A percentile compares a stretch with the other conserved stretches of the same genome.
phyloP scores from a whole-genome alignment of 2,888 invertebrate species.

The Agrochola lychnidis region DNA sequence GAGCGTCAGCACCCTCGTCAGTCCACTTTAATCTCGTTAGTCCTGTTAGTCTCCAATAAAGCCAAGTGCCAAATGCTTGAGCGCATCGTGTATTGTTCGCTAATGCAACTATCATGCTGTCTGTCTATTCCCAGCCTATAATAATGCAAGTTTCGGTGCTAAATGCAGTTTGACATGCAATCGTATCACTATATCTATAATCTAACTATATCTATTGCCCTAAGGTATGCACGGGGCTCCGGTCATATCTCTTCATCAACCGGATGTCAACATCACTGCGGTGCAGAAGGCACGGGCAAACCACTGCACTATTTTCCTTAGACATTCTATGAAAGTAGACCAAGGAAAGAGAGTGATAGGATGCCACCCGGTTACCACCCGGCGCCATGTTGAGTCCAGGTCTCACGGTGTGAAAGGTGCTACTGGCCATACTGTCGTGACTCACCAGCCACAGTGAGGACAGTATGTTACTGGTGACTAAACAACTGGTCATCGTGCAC shows the following conservation, averaged over 20 bases:
- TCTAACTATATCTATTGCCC: background rate
- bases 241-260: background rate
- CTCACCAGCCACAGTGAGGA: background rate
- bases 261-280: background rate
- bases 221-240: background rate
- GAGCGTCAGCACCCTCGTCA: background rate
- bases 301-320: background rate
- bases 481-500: background rate
- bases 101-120: slow-evolving; percentile 15
- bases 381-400: background rate
- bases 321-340: background rate
- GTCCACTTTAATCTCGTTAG: slow-evolving; percentile 13
- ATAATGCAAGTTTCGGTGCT: slow-evolving; percentile 30
- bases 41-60: slow-evolving; percentile 1
- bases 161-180: slow-evolving; percentile 42
- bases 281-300: background rate
- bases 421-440: background rate
- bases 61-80: slow-evolving; percentile 6
- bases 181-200: slow-evolving; percentile 9
- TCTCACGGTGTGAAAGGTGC: background rate
- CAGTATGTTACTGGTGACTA: background rate
- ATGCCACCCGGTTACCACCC: background rate
- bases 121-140: slow-evolving; percentile 37
- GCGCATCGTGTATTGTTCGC: slow-evolving; percentile 9
- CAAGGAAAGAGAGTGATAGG: background rate